These are phyloP conservation scores for Daphoenositta chrysoptera DNA, from an alignment of 2,113 vertebrate species.

Conservation along the genomic window DNA sequence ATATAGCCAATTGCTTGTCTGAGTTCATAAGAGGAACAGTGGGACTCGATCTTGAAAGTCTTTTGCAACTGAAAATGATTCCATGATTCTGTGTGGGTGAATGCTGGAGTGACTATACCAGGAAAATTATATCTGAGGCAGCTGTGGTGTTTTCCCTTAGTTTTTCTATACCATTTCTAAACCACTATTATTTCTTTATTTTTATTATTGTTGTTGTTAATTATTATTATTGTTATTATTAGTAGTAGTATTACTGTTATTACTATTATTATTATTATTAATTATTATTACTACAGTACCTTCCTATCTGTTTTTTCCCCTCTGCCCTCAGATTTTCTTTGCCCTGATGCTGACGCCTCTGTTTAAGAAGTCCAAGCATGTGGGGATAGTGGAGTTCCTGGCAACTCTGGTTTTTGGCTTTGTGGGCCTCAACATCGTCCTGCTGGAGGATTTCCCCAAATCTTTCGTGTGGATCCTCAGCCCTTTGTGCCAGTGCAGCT, in stretches of 20 bases:
- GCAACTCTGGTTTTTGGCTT: slow-evolving; percentile 88
- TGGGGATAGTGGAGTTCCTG: slow-evolving; percentile 92
- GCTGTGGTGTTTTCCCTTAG: not conserved
- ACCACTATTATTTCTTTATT: too few species aligned
- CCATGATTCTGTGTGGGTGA: not conserved
- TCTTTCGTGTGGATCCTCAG: slow-evolving; percentile 89
- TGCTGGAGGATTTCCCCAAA: slow-evolving; percentile 89
- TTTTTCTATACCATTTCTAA: not conserved
- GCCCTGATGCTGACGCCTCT: slow-evolving; percentile 94
- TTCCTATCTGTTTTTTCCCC: not conserved
- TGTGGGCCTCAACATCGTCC: slow-evolving; percentile 87
- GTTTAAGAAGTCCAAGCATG: slow-evolving; percentile 95
- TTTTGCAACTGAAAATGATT: not conserved
- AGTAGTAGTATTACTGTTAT: not conserved
- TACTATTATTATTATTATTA: not conserved
- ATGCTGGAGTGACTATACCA: not conserved
- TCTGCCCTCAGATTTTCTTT: slow-evolving; percentile 85
- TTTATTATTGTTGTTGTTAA: too few species aligned
- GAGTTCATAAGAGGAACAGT: not conserved
- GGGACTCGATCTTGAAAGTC: not conserved
- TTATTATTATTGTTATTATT: too few species aligned
- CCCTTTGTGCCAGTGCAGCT: slow-evolving; percentile 91
- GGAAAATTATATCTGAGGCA: not conserved
- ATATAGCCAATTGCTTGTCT: too few species aligned
- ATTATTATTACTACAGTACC: not conserved